phyloP scores from a whole-genome alignment of 1,140 invertebrate species.

The Sarcophaga bullata region DNA sequence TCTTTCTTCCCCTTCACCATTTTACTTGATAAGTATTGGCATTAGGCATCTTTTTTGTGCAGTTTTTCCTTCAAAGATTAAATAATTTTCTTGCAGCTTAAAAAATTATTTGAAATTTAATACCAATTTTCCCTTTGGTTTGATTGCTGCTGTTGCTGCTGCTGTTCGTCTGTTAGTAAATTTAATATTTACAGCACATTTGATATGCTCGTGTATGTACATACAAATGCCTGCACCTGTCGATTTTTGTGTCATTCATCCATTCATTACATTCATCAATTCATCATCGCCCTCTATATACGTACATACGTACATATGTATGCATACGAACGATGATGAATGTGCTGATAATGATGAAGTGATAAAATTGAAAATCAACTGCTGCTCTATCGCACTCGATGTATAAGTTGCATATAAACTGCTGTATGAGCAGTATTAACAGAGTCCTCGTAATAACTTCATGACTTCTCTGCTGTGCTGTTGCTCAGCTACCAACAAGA shows the following conservation, averaged over 20 bases:
- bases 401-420: too few species aligned
- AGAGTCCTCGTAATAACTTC: too few species aligned
- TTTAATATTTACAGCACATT: slow-evolving; percentile 1
- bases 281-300: neutral
- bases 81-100: neutral
- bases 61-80: neutral
- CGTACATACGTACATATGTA: too few species aligned
- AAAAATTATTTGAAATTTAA: slow-evolving; percentile 2
- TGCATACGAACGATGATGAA: neutral
- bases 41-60: neutral
- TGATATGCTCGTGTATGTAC: neutral
- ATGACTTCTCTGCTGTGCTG: too few species aligned
- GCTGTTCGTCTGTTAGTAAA: neutral
- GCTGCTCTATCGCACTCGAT: too few species aligned
- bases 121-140: neutral
- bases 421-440: too few species aligned
- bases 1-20: neutral
- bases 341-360: slow-evolving; percentile 12
- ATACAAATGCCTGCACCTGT: slow-evolving; percentile 24
- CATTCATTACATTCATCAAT: neutral
- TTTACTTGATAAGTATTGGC: neutral
- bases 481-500: too few species aligned
- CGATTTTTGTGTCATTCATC: slow-evolving; percentile 33
- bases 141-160: too few species aligned
- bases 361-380: neutral